phyloP scores from a whole-genome alignment of 2,797 vertebrate species.

The Apogon talboti region DNA sequence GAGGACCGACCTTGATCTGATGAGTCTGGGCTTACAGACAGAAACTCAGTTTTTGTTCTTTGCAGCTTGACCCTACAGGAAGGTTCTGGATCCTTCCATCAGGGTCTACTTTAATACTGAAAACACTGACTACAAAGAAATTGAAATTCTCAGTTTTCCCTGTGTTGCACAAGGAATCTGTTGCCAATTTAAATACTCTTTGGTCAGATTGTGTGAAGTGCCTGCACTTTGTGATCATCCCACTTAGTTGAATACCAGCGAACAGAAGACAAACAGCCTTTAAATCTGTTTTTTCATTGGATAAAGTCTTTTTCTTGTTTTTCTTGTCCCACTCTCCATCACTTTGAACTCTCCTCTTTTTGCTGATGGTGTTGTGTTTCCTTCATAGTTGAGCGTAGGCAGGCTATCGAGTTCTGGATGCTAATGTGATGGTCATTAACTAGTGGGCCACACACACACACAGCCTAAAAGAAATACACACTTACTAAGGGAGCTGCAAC shows the following conservation, averaged over 20 bases:
- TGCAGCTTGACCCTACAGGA: constrained; percentile 24
- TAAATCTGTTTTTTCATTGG: constrained; percentile 29
- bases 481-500: constrained; percentile 44
- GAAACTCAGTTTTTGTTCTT: constrained; percentile 13
- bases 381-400: constrained; percentile 44
- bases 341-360: constrained; percentile 49
- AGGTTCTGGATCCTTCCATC: constrained; percentile 2
- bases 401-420: constrained; percentile 64
- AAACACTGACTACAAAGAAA: constrained; percentile 41
- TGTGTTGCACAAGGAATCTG: constrained; percentile 1
- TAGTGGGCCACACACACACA: constrained; percentile 65
- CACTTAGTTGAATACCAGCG: constrained; percentile 14
- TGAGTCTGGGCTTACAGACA: constrained; percentile 29
- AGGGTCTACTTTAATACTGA: background rate
- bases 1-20: constrained; percentile 31
- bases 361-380: constrained; percentile 47
- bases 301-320: constrained; percentile 50
- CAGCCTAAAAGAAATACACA: constrained; percentile 35
- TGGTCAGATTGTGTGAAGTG: constrained; percentile 7
- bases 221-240: constrained; percentile 20
- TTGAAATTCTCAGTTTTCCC: background rate
- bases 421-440: constrained; percentile 71
- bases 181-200: constrained; percentile 1
- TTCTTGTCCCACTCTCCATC: constrained; percentile 45
- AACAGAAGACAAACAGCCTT: constrained; percentile 32